Percentiles rank a stretch among this genome's conserved stretches.
Conservation (phyloP, 1,140 invertebrate genomes). For the Popillia japonica region DNA sequence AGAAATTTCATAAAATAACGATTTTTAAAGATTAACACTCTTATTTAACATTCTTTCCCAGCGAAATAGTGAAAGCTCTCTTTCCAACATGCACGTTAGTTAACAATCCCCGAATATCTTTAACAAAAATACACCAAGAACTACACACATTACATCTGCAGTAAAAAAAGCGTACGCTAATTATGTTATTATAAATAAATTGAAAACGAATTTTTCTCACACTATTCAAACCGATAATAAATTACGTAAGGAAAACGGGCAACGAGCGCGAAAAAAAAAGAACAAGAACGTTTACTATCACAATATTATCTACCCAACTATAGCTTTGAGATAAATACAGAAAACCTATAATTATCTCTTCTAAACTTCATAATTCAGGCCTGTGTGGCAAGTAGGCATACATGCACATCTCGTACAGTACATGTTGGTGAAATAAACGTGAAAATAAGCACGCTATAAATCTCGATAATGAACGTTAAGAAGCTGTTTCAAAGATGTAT, state of each 20-base stretch:
- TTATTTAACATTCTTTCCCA: too few species aligned
- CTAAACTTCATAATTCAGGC: slow-evolving; percentile 29
- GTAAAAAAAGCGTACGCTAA: neutral
- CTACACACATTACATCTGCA: too few species aligned
- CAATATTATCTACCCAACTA: slow-evolving; percentile 20
- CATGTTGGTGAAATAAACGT: neutral
- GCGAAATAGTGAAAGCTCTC: too few species aligned
- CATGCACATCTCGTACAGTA: neutral
- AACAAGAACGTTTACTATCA: slow-evolving; percentile 6
- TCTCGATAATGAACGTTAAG: slow-evolving; percentile 1
- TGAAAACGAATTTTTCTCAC: slow-evolving; percentile 28
- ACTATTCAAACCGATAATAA: slow-evolving; percentile 4
- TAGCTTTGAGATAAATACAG: slow-evolving; percentile 3
- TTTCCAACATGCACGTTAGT: too few species aligned
- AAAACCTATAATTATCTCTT: slow-evolving; percentile 20
- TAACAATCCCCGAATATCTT: too few species aligned
- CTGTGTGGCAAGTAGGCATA: neutral
- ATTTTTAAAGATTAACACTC: too few species aligned
- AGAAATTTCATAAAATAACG: too few species aligned
- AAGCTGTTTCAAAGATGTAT: neutral
- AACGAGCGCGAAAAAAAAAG: neutral
- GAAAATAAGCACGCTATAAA: slow-evolving; percentile 4
- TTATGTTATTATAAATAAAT: slow-evolving; percentile 35
- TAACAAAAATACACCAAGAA: too few species aligned
- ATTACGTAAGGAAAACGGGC: neutral